Base-by-base conservation (phyloP, 2,888 invertebrate species). In the Mesochorus sp. region DNA sequence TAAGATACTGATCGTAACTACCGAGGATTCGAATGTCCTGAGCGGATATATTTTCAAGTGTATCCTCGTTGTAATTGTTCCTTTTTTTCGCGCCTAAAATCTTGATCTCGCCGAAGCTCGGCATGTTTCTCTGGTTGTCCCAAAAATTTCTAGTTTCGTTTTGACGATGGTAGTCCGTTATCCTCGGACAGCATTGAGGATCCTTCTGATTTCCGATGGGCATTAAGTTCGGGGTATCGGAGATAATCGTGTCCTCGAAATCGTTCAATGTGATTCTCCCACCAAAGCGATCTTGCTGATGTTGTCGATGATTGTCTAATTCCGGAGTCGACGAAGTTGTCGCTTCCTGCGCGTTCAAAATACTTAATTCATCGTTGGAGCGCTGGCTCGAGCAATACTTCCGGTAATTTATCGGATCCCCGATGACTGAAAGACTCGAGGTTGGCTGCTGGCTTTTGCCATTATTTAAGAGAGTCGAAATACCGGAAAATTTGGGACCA, bases 21-120 rank as follows among this genome's bases (percentile, higher is more conserved):
- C 85, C 86, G 19, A 89, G 82, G 21, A 89, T 83, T 75, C 86
- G 87, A 3, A 86, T 80, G 28, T 90, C 89, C 24, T 88, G 86
- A 1, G 34, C 19, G 4, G 87, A 66, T 0, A 82, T 39, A 28
- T 80, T 67, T 37, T 76, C 73, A 66, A 76, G 70, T 42, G 34
- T 21, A 12, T 84, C 79, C 81, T 82, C 70, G 10, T 26, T 34
- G 1, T 68, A 39, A 28, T 64, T 2, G 39, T 70, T 76, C 3
- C 72, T 67, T 34, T 79, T 81, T 24, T 85, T 85, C 31, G 86
- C 79, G 1, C 85, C 88, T 3, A 88, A 74, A 5, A 85, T 82
- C 71, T 85, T 89, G 14, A 87, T 83, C 3, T 86, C 83, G 0
- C 72, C 66, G 42, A 81, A 80, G 42, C 77, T 80, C 21, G 79